Evolutionary conservation across 2,888 invertebrate species (phyloP), one percentile per base, ranked within the genome.

Genomic region (Clitarchus hookeri): DNA sequence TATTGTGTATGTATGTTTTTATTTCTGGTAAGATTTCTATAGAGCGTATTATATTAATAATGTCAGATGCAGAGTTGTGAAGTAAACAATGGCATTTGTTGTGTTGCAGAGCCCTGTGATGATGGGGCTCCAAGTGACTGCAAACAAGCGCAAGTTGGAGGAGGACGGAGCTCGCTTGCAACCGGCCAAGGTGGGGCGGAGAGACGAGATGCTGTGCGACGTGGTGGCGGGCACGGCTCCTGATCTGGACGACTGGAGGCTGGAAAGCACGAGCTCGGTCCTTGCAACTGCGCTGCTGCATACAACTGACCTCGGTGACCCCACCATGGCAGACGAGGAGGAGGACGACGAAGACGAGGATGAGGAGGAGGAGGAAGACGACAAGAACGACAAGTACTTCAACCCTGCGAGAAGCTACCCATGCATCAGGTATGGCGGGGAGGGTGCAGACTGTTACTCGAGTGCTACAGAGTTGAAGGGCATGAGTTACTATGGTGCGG

Each of bases 101-200:
- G 88, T 87, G 82, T 90, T 91, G 1, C 92, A 93, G 93, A 93
- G 93, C 91, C 93, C 93, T 94, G 94, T 94, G 93, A 94, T 95
- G 94, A 95, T 95, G 95, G 95, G 95, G 94, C 93, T 95, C 93
- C 95, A 95, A 93, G 94, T 94, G 91, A 94, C 94, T 91, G 94
- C 95, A 92, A 94, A 94, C 90, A 94, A 95, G 94, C 94, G 94
- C 92, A 94, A 95, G 93, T 92, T 94, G 91, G 93, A 95, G 92
- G 91, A 87, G 16, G 16, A 26, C 6, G 87, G 78, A 11, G 82
- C 53, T 36, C 83, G 65, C 27, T 86, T 84, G 26, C 87, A 86
- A 78, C 87, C 87, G 23, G 86, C 88, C 25, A 88, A 88, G 83
- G 36, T 86, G 84, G 88, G 87, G n/a, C 88, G 88, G 4, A 26